Evolutionary conservation across 2,797 vertebrate genomes (phyloP).

Genomic region (Channallabes apus): DNA sequence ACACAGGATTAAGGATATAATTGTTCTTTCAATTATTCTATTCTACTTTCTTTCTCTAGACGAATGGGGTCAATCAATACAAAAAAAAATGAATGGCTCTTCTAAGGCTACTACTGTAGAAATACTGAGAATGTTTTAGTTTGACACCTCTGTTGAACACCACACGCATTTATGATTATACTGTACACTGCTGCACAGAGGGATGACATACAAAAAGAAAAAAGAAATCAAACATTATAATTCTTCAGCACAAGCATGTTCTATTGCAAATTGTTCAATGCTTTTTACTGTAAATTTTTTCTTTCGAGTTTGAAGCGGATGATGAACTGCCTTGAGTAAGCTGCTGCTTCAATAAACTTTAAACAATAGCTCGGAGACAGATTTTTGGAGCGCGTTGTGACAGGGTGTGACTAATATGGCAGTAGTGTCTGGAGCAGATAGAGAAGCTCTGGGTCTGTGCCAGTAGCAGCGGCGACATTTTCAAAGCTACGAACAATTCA

Average conservation of each 20-base stretch:
- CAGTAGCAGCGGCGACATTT: slow-evolving; percentile 34
- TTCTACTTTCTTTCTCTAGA: background rate
- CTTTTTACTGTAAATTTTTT: slow-evolving; percentile 26
- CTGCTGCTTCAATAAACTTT: slow-evolving; percentile 25
- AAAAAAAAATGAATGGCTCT: background rate
- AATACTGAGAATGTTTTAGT: background rate
- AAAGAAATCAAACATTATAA: slow-evolving; percentile 34
- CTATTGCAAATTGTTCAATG: slow-evolving; percentile 23
- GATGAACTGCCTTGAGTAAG: slow-evolving; percentile 31
- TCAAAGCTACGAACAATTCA: slow-evolving; percentile 22
- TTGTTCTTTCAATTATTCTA: background rate
- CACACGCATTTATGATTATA: slow-evolving; percentile 21
- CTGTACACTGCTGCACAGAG: slow-evolving; percentile 33
- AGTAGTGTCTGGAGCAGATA: slow-evolving; percentile 49
- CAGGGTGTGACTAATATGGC: slow-evolving; percentile 43
- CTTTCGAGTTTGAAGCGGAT: slow-evolving; percentile 2
- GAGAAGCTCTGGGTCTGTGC: slow-evolving; percentile 40
- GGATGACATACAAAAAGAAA: background rate
- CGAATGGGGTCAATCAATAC: background rate
- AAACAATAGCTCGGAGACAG: slow-evolving; percentile 43
- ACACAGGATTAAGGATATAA: too few relatives aligned
- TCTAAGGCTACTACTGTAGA: background rate
- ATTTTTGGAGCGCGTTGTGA: slow-evolving; percentile 41
- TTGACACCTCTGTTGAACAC: slow-evolving; percentile 18
- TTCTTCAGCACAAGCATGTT: slow-evolving; percentile 35